A percentile compares a stretch with the other conserved stretches of the same genome.
Evolutionary conservation across 1,140 invertebrate species (phyloP).

Genomic region (Brachionus asplanchnoidis): DNA sequence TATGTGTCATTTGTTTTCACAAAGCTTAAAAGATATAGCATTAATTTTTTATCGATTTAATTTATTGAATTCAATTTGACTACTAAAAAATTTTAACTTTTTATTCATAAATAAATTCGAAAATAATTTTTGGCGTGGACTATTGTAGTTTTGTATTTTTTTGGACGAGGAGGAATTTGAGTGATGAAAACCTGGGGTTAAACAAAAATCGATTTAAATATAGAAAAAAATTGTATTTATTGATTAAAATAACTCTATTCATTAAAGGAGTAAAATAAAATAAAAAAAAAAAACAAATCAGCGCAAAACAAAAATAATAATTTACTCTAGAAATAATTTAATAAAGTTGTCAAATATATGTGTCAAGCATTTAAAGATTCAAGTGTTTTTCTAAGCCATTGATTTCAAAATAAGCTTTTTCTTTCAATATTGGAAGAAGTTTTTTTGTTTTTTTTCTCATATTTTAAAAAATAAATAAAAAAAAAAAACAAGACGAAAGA

Average conservation of each 20-base stretch:
- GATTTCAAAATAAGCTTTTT: neutral
- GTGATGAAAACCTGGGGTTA: neutral
- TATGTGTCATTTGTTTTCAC: too few relatives aligned
- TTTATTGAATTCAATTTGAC: too few relatives aligned
- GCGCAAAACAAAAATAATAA: slow-evolving; percentile 12
- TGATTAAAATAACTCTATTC: neutral
- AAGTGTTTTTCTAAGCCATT: neutral
- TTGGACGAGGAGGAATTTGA: neutral
- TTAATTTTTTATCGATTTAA: too few relatives aligned
- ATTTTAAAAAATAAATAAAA: neutral
- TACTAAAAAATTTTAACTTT: too few relatives aligned
- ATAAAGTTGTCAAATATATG: slow-evolving; percentile 19
- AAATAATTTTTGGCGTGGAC: neutral
- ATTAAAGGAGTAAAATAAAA: neutral
- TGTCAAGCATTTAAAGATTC: neutral
- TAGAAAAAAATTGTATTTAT: neutral
- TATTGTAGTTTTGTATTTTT: neutral
- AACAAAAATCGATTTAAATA: neutral
- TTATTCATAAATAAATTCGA: neutral
- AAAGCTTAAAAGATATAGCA: too few relatives aligned
- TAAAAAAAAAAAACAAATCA: slow-evolving; percentile 2
- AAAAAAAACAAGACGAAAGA: neutral
- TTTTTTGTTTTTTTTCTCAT: neutral
- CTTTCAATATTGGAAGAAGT: neutral
- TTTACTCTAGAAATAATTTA: neutral